Conservation (phyloP, 1,140 invertebrate genomes). For the Nomia melanderi region DNA sequence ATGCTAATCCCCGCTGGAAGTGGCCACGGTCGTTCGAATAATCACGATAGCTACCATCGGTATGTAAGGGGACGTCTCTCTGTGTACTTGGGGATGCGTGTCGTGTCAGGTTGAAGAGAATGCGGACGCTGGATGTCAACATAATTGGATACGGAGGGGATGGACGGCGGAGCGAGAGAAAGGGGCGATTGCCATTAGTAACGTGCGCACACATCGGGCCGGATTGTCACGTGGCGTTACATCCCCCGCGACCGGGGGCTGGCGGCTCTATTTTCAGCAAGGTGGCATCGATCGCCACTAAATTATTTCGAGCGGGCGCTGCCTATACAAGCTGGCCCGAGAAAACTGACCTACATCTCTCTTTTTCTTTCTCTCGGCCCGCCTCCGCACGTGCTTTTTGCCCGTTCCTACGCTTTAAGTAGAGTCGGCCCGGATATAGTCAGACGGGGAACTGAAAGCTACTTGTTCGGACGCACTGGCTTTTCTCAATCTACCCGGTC, state of each 20-base stretch:
- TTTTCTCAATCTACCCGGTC: conserved; percentile 13
- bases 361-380: conserved; percentile 10
- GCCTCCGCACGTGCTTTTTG: conserved; percentile 1
- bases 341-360: conserved; percentile 79
- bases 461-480: conserved; percentile 21
- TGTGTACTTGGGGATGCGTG: neutral
- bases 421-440: conserved; percentile 39
- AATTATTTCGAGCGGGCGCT: conserved; percentile 79
- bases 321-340: conserved; percentile 71
- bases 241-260: conserved; percentile 55
- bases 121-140: conserved; percentile 57
- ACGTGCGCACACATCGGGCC: conserved; percentile 36
- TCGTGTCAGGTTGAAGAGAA: conserved; percentile 28
- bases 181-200: conserved; percentile 53
- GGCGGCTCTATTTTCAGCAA: conserved; percentile 74
- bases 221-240: conserved; percentile 56
- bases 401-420: conserved; percentile 27
- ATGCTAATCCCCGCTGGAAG: too few relatives aligned
- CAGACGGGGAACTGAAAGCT: conserved; percentile 29
- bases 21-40: too few relatives aligned
- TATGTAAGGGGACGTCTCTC: neutral
- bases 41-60: too few relatives aligned
- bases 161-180: conserved; percentile 38
- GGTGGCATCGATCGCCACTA: conserved; percentile 78
- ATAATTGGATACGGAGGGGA: conserved; percentile 56